Conservation (phyloP, 2,888 invertebrate species). For the Crepidodera aurea region DNA sequence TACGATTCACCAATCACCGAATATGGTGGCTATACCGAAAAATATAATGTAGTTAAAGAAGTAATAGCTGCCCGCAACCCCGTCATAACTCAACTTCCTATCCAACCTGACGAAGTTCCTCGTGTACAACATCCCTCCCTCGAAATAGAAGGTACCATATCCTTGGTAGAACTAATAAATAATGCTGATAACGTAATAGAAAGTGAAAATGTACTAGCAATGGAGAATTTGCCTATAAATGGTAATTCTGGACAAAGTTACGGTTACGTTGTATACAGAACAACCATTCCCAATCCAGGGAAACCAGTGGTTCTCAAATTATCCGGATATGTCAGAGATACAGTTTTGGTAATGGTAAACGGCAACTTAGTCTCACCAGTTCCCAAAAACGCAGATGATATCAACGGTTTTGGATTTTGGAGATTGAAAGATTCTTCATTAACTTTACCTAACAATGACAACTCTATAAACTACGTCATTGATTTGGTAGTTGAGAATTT, state of each 20-base stretch:
- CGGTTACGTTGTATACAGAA: slow-evolving; percentile 65
- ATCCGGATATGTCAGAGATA: slow-evolving; percentile 60
- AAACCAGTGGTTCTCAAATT: slow-evolving; percentile 51
- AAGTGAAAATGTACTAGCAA: slow-evolving; percentile 39
- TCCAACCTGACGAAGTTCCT: slow-evolving; percentile 51
- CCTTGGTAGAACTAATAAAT: neutral
- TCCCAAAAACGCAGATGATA: slow-evolving; percentile 55
- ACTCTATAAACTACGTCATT: slow-evolving; percentile 52
- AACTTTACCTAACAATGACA: slow-evolving; percentile 41
- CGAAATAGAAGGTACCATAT: slow-evolving; percentile 3
- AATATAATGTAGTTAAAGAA: slow-evolving; percentile 71
- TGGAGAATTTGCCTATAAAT: slow-evolving; percentile 56
- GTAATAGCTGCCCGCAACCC: slow-evolving; percentile 56
- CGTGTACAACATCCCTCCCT: slow-evolving; percentile 52
- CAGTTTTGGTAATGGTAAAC: slow-evolving; percentile 63
- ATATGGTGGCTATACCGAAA: slow-evolving; percentile 86
- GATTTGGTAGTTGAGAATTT: slow-evolving; percentile 75
- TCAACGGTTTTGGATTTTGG: slow-evolving; percentile 62
- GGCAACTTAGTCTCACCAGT: slow-evolving; percentile 52
- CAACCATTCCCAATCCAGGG: slow-evolving; percentile 44
- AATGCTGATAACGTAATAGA: slow-evolving; percentile 22
- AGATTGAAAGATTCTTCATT: slow-evolving; percentile 51
- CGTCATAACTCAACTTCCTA: slow-evolving; percentile 45
- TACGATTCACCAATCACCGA: slow-evolving; percentile 90
- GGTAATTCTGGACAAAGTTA: slow-evolving; percentile 64